Evolutionary conservation across 2,797 vertebrate species (phyloP).

Genomic region (Anas acuta): DNA sequence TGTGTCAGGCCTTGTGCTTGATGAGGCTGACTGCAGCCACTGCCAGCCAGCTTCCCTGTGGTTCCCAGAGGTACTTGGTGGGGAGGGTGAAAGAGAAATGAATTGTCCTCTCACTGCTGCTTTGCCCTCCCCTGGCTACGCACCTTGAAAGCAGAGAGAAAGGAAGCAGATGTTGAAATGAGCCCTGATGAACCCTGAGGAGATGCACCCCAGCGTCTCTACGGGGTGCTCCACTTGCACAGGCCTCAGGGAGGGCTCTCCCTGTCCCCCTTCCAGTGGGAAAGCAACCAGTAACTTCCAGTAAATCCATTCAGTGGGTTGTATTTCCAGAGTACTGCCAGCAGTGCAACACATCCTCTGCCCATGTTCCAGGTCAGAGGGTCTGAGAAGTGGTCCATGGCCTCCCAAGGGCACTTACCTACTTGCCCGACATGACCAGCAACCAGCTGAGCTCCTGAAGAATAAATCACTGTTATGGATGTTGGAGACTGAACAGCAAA

Average conservation of each 20-base stretch:
- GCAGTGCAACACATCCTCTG: fast-evolving
- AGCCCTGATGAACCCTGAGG: too few species aligned
- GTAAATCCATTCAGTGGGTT: too few species aligned
- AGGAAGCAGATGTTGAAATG: not conserved
- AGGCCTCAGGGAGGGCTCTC: not conserved
- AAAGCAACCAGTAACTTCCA: not conserved
- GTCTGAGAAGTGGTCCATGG: not conserved
- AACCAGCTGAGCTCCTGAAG: not conserved
- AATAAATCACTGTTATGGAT: not conserved
- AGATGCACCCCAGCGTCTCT: not conserved
- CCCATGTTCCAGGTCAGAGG: not conserved
- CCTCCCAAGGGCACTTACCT: not conserved
- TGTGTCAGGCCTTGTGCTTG: not conserved
- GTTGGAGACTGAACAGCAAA: not conserved
- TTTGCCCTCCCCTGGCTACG: not conserved
- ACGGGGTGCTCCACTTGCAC: not conserved
- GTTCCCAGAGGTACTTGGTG: fast-evolving
- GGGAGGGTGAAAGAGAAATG: not conserved
- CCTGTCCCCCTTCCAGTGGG: not conserved
- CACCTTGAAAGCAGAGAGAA: not conserved
- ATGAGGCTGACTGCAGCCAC: not conserved
- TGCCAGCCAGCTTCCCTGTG: fast-evolving
- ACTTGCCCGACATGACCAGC: not conserved
- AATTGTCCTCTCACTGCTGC: not conserved
- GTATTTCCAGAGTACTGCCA: not conserved